Base-by-base conservation (phyloP, 2,113 vertebrate genomes). In the Mastomys coucha region DNA sequence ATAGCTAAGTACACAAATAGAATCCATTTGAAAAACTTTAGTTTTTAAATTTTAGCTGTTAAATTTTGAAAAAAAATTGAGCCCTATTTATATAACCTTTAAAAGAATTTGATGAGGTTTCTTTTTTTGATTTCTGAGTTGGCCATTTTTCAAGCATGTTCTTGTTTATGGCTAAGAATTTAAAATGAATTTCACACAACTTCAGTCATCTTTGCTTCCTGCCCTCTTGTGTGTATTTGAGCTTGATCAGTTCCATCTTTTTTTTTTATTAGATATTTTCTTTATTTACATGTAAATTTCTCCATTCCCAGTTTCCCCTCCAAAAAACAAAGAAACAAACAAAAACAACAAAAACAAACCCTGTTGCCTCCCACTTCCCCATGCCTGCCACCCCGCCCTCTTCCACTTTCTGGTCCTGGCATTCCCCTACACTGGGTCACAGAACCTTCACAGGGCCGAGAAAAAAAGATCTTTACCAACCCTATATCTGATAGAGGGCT, bases 151-250 rank as follows among this genome's bases (percentile, higher is more conserved):
- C 65, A 95, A 9, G 36, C 17, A 56, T 92, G 42, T 76, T 92
- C 96, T 97, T 91, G 53, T 92, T 92, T 94, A 85, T 90, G 49
- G 28, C 26, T 60, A 90, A 82, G 51, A 53, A 91, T 90, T 96
- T 95, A 72, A 93, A 96, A 65, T 91, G 33, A 94, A n/a, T 19
- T 82, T 94, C 58, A 90, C 17, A 67, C 84, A 96, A 39, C 70
- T 89, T 96, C 45, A 72, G 5, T 94, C 70, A 80, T 81, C 22
- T 94, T 94, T 91, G 45, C 78, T 81, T 93, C 93, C 65, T 92
- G 73, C n/a, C 17, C 7, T 1, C 9, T n/a, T 67, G n/a, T 42
- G 31, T 53, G 19, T 89, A 28, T 77, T 14, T 72, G 12, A 77
- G 7, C 16, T 31, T 80, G 70, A 70, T 82, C 56, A 24, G 12